Evolutionary conservation across 1,140 invertebrate species (phyloP), one percentile per base, ranked within the genome.

Genomic region (Cyrtorhinus lividipennis): DNA sequence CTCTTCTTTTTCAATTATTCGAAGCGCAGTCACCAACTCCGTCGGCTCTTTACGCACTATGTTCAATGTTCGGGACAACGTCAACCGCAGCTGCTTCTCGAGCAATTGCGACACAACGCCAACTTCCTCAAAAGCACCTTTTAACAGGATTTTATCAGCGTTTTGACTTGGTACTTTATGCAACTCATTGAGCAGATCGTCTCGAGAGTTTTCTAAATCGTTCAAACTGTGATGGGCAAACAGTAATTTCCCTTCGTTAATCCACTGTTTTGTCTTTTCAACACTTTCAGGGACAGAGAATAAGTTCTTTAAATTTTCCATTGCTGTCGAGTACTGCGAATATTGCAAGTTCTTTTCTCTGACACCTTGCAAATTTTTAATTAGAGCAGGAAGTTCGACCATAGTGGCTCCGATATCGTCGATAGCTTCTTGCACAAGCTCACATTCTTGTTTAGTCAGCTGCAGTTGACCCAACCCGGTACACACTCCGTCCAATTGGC

Each of bases 221-320:
- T 91, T 88, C 24, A 99, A 76, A 71, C 90, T 93, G 22, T 71
- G 67, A 65, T 71, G 68, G 12, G 95, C 93, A 74, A 93, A 87
- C 0, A 99, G 73, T 12, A 98, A 75, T 75, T 98, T 95, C 58
- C 94, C 93, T 68, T 99, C 94, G 66, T 85, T 87, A 64, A 99
- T 98, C 77, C 89, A 88, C 59, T 90, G 85, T 69, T 93, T 87
- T 0, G 95, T 97, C 75, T 92, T 94, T 62, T 90, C 86, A 1
- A 99, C 90, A 76, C 90, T 96, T 71, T 96, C 92, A 12, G 92
- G 93, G 0, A 99, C 93, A 53, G 92, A 97, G 69, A 98, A 97
- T 63, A 99, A 95, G 71, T 98, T 93, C 72, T 96, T 98, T 2
- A 99, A 76, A 74, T 98, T 98, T 71, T 98, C 95, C 79, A 95